Percentiles rank a stretch among this genome's conserved stretches.
phyloP scores from a whole-genome alignment of 2,113 vertebrate species.

The Stigmatopora argus region DNA sequence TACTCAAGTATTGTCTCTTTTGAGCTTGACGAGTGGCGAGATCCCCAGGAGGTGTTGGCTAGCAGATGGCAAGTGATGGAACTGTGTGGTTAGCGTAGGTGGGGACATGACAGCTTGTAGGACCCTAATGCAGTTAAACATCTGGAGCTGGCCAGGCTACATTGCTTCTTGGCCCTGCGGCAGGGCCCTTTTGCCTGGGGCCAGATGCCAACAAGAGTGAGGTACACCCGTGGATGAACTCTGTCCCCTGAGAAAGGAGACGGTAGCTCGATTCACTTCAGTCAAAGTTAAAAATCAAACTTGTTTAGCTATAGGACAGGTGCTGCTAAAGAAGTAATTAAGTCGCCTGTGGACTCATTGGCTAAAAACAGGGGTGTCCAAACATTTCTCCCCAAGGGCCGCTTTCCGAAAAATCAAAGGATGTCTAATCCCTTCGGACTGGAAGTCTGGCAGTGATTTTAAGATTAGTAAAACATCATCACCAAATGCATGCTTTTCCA shows the following conservation, averaged over 20 bases:
- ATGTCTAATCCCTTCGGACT: too few relatives aligned
- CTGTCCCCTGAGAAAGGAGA: constrained; percentile 21
- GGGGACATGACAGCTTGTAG: constrained; percentile 67
- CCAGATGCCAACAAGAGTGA: constrained; percentile 40
- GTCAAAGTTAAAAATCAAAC: constrained; percentile 2
- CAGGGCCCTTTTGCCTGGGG: constrained; percentile 51
- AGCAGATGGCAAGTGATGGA: constrained; percentile 69
- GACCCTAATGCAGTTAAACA: constrained; percentile 71
- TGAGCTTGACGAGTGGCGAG: constrained; percentile 18
- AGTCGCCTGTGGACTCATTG: background rate
- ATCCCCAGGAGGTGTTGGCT: constrained; percentile 43
- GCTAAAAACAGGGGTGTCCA: too few relatives aligned
- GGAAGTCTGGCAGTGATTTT: too few relatives aligned
- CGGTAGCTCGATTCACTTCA: constrained; percentile 15
- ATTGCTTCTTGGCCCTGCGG: constrained; percentile 43
- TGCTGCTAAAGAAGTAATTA: constrained; percentile 3
- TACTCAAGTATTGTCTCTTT: constrained; percentile 15
- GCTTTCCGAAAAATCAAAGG: too few relatives aligned
- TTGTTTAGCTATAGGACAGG: background rate
- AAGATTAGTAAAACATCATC: too few relatives aligned
- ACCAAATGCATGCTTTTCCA: too few relatives aligned
- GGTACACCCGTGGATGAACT: constrained; percentile 13
- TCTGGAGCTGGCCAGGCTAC: constrained; percentile 65
- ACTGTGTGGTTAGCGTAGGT: constrained; percentile 60
- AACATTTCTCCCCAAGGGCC: too few relatives aligned